Conservation (phyloP, 35 echinoderm and acorn worm species). For the Strongylocentrotus purpuratus region DNA sequence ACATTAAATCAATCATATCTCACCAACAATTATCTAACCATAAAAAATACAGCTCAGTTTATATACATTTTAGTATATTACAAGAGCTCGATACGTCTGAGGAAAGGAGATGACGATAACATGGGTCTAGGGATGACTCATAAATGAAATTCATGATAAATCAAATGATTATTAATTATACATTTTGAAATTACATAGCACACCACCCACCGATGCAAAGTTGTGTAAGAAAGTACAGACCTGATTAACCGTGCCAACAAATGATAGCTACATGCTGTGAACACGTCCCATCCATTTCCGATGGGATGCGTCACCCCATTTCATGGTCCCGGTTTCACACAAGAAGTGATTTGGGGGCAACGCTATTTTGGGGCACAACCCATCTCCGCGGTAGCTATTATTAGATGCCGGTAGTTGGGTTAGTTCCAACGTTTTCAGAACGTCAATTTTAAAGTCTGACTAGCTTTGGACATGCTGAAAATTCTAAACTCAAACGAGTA, state of each 20-base stretch:
- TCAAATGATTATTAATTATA: too few species aligned
- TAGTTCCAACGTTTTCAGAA: background rate
- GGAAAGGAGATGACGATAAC: too few species aligned
- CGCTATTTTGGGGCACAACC: background rate
- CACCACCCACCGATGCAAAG: background rate
- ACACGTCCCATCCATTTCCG: background rate
- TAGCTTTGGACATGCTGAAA: background rate
- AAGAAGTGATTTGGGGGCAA: background rate
- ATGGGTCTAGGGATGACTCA: too few species aligned
- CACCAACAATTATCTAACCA: too few species aligned
- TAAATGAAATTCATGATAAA: too few species aligned
- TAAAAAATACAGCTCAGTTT: too few species aligned
- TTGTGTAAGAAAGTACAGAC: background rate
- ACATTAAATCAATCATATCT: too few species aligned
- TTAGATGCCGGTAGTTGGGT: slow-evolving; percentile 15
- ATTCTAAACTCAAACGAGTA: too few species aligned
- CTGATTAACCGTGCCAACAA: background rate
- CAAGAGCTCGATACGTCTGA: too few species aligned
- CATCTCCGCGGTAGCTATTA: background rate
- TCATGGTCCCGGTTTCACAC: background rate
- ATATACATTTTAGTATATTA: too few species aligned
- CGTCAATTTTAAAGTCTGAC: background rate
- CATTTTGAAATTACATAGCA: background rate
- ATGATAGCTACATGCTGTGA: background rate
- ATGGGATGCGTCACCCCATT: background rate